Percentiles rank a stretch among this genome's conserved stretches.
Evolutionary conservation across 2,113 vertebrate genomes (phyloP).

Genomic region (Eira barbara): DNA sequence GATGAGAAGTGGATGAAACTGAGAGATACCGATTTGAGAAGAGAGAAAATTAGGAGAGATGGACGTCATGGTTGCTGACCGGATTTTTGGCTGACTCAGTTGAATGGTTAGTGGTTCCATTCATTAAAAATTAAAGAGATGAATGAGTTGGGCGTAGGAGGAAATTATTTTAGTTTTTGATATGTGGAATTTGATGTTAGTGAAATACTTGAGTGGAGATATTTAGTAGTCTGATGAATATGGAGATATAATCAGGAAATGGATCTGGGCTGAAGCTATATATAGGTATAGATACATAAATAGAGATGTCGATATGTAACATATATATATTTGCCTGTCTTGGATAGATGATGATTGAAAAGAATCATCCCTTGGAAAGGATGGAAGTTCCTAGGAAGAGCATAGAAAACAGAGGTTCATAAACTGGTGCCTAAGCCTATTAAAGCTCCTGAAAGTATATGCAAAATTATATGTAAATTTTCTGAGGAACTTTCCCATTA

Average conservation of each 20-base stretch:
- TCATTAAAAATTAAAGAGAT: neutral
- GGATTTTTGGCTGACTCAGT: neutral
- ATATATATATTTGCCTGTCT: neutral
- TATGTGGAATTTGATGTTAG: neutral
- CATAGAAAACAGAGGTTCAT: neutral
- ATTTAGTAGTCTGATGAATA: neutral
- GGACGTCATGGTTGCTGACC: neutral
- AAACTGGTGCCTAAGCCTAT: neutral
- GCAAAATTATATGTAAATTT: neutral
- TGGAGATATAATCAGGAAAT: constrained; percentile 9
- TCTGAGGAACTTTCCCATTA: neutral
- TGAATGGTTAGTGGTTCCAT: neutral
- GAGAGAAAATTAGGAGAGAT: neutral
- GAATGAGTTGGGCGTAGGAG: neutral
- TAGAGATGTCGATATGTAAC: neutral
- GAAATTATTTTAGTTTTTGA: constrained; percentile 24
- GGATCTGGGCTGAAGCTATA: neutral
- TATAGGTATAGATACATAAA: neutral
- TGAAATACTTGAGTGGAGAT: neutral
- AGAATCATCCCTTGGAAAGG: neutral
- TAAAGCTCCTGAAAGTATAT: neutral
- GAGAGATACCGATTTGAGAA: neutral
- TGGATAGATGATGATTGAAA: neutral
- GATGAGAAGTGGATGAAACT: neutral
- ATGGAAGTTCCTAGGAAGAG: neutral